Evolutionary conservation across 53 echinoderm and acorn worm species (phyloP).

Genomic region (Luidia sarsii): DNA sequence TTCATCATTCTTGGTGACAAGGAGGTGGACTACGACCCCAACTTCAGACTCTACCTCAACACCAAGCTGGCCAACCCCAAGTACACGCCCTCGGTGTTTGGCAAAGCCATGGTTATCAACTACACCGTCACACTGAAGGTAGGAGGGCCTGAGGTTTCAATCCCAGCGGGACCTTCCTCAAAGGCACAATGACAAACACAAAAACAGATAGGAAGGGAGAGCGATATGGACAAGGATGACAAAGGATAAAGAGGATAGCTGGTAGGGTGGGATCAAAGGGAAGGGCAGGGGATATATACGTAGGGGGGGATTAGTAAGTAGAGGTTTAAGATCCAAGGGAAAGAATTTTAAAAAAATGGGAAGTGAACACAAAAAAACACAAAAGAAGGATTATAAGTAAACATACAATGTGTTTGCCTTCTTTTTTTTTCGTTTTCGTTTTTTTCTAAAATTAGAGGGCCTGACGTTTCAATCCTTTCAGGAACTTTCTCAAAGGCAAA

Average conservation of each 20-base stretch:
- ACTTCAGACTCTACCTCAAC: conserved; percentile 98
- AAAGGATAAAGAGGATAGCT: too few species aligned
- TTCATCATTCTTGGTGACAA: conserved; percentile 99
- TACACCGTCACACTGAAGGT: conserved; percentile 99
- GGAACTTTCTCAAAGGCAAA: too few species aligned
- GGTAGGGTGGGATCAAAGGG: too few species aligned
- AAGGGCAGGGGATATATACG: background rate
- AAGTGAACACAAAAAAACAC: background rate
- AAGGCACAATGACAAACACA: too few species aligned
- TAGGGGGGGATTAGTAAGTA: background rate
- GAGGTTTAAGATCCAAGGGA: background rate
- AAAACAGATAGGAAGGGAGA: too few species aligned
- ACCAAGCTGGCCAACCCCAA: conserved; percentile 98
- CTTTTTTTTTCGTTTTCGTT: too few species aligned
- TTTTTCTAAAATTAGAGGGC: too few species aligned
- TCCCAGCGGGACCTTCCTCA: conserved; percentile 5
- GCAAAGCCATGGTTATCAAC: conserved; percentile 99
- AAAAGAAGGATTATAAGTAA: too few species aligned
- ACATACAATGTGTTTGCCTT: too few species aligned
- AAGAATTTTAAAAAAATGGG: too few species aligned
- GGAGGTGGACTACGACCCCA: conserved; percentile 98
- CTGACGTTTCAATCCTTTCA: too few species aligned
- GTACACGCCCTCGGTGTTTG: conserved; percentile 97
- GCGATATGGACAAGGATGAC: too few species aligned
- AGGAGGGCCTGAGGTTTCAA: background rate